Evolutionary conservation across 2,797 vertebrate genomes (phyloP).

Genomic region (Cossypha heuglini): DNA sequence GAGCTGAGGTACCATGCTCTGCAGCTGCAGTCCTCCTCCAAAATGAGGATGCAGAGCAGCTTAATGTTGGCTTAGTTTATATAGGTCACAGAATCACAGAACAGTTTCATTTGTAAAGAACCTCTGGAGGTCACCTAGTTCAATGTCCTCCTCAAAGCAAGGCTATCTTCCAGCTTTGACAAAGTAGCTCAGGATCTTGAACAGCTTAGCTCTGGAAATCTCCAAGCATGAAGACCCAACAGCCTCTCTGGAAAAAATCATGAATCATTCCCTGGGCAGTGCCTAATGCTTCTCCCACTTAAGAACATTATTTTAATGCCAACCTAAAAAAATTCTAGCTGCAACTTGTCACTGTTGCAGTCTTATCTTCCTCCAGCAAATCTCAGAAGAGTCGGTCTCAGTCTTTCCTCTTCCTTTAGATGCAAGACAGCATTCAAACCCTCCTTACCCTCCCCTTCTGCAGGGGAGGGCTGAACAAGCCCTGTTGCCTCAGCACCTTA

Average conservation of each 20-base stretch:
- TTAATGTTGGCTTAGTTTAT: background rate
- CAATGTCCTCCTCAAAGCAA: background rate
- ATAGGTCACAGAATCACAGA: background rate
- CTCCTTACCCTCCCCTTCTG: background rate
- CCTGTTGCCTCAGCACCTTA: background rate
- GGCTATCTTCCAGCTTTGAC: background rate
- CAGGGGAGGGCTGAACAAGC: background rate
- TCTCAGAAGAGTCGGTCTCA: background rate
- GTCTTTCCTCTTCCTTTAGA: background rate
- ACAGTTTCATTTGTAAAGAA: background rate
- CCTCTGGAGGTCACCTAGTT: background rate
- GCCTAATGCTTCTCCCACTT: background rate
- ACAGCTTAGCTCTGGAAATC: background rate
- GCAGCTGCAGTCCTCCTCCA: background rate
- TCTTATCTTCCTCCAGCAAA: background rate
- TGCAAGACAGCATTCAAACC: background rate
- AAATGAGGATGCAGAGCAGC: background rate
- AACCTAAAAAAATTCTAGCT: background rate
- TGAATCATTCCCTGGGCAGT: background rate
- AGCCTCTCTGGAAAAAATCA: background rate
- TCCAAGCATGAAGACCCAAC: background rate
- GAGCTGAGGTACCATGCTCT: background rate
- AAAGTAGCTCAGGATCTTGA: background rate
- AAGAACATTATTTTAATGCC: background rate
- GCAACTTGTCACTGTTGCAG: background rate